Evolutionary conservation across 2,888 invertebrate genomes (phyloP).

Genomic region (Pedicia rivosa): DNA sequence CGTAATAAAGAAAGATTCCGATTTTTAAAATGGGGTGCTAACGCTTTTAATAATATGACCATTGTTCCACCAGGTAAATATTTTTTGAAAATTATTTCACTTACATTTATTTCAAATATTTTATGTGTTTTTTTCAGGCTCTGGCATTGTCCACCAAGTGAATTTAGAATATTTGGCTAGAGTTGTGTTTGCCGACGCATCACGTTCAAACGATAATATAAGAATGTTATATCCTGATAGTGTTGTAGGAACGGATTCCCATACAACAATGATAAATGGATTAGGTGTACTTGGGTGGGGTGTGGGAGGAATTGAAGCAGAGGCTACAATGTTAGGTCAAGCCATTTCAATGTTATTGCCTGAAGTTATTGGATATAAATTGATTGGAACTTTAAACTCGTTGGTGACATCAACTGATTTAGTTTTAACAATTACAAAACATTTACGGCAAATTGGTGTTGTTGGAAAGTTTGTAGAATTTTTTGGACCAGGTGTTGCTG

Average conservation of each 20-base stretch:
- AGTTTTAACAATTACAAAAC: slow-evolving; percentile 93
- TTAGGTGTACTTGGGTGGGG: slow-evolving; percentile 96
- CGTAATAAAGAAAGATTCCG: slow-evolving; percentile 90
- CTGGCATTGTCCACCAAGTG: slow-evolving; percentile 97
- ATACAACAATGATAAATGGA: slow-evolving; percentile 98
- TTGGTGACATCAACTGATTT: slow-evolving; percentile 92
- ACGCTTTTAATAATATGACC: slow-evolving; percentile 87
- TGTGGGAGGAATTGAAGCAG: slow-evolving; percentile 92
- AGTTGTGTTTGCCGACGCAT: slow-evolving; percentile 63
- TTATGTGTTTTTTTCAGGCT: no score
- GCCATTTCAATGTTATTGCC: slow-evolving; percentile 94
- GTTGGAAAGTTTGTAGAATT: slow-evolving; percentile 99
- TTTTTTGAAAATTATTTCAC: no score
- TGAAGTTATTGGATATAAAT: slow-evolving; percentile 86
- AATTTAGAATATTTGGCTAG: slow-evolving; percentile 88
- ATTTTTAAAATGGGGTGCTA: slow-evolving; percentile 98
- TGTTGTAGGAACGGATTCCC: slow-evolving; percentile 94
- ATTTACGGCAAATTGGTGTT: slow-evolving; percentile 82
- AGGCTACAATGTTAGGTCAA: slow-evolving; percentile 97
- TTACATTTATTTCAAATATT: no score
- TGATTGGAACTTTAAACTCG: slow-evolving; percentile 64
- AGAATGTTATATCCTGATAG: slow-evolving; percentile 69
- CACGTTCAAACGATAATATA: slow-evolving; percentile 22
- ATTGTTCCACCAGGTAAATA: slow-evolving; percentile 98
- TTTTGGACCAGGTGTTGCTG: slow-evolving; percentile 83